Base-by-base conservation (phyloP, 2,888 invertebrate genomes). In the Fragum whitleyi region DNA sequence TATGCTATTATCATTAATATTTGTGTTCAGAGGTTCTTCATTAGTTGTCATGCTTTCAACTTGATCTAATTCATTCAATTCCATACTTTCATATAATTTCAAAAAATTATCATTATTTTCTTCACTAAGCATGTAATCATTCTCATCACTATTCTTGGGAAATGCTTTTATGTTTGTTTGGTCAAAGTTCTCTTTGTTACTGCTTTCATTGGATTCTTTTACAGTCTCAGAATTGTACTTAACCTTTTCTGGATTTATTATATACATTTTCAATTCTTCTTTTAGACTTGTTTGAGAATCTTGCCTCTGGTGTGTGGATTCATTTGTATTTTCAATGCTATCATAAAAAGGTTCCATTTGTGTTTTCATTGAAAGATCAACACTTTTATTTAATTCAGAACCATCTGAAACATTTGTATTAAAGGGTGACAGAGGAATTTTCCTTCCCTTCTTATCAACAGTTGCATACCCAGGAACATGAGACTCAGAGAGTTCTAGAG, bases 201-300 rank as follows among this genome's bases (percentile, higher is more conserved):
- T 14, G 23, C 2, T n/a, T 57, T 21, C 26, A 14, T n/a, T 57
- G 23, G 6, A 5, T 57, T 26, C 28, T 11, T 11, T 57, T 2
- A 26, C 28, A 26, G 57, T 26, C 2, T n/a, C 57, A 7, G 65
- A 39, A 65, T 39, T 65, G 6, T 42, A 21, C 14, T 26, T 65
- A 0, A 74, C 6, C 61, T 75, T 77, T 51, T 85, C 80, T 51
- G 81, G 81, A 2, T 76, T 70, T 9, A 85, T 69, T 21, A 85
- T 79, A 39, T 85, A 85, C 81, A 85, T 85, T 72, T 85, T 81
- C 1, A 85, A 55, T 77, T 85, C 85, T 72, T 85, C 85, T 51
- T 71, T 75, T 42, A 82, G 42, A 29, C 42, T 69, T 59, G 70
- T 36, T 42, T 65, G 39, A 23, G 65, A 65, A 42, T 65, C 65